Percentiles rank a stretch among this genome's conserved stretches.
Evolutionary conservation across 1,140 invertebrate species (phyloP).

Genomic region (Drosophila biarmipes): DNA sequence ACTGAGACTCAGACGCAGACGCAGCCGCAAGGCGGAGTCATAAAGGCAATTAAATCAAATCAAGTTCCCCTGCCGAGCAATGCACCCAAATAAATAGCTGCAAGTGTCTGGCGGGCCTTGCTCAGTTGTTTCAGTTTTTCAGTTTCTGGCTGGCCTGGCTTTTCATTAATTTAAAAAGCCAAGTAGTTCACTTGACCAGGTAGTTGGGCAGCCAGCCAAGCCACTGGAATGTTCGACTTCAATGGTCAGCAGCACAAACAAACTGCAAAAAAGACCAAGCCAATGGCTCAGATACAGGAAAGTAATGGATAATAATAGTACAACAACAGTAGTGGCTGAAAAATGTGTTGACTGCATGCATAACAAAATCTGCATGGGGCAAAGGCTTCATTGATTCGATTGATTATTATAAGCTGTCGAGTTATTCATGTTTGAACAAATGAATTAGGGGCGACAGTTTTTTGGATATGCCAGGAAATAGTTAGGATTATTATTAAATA

Average conservation of each 20-base stretch:
- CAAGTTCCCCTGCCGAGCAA: conserved; percentile 64
- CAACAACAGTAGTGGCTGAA: conserved; percentile 7
- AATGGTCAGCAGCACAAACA: conserved; percentile 45
- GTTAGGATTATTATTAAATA: conserved; percentile 3
- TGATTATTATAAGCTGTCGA: conserved; percentile 27
- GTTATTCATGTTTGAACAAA: conserved; percentile 31
- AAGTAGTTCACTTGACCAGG: conserved; percentile 81
- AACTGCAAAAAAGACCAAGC: conserved; percentile 32
- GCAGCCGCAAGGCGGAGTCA: conserved; percentile 44
- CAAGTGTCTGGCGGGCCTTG: conserved; percentile 46
- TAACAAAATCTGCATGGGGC: conserved; percentile 62
- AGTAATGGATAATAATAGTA: conserved; percentile 47
- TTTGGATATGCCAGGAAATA: conserved; percentile 3
- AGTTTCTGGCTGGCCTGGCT: conserved; percentile 13
- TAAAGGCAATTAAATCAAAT: conserved; percentile 77
- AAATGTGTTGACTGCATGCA: conserved; percentile 52
- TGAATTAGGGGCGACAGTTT: conserved; percentile 25
- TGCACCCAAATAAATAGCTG: conserved; percentile 45
- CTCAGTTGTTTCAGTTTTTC: conserved; percentile 7
- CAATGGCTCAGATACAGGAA: conserved; percentile 46
- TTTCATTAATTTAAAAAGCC: conserved; percentile 49
- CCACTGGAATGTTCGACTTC: conserved; percentile 72
- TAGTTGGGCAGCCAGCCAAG: conserved; percentile 75
- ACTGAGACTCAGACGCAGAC: conserved; percentile 36
- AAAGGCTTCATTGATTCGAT: conserved; percentile 42